phyloP scores from a whole-genome alignment of 2,113 vertebrate genomes.

The Desmodus rotundus region DNA sequence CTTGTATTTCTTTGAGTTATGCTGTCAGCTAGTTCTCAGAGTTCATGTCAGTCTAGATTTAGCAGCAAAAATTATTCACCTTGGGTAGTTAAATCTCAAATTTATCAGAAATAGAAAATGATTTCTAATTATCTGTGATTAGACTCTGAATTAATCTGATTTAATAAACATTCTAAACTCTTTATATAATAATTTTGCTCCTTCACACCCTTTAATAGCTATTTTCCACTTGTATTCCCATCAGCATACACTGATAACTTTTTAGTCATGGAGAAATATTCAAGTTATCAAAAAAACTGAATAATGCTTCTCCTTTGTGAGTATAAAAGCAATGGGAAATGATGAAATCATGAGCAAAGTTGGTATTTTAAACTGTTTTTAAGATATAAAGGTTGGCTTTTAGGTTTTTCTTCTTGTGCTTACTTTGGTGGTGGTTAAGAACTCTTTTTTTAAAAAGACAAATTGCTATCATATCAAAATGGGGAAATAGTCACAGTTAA shows the following conservation, averaged over 20 bases:
- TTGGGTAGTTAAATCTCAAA: neutral
- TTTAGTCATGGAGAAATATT: neutral
- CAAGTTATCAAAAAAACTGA: neutral
- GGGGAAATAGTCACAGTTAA: neutral
- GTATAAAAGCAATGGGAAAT: neutral
- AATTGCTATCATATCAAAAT: neutral
- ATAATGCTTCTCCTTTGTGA: neutral
- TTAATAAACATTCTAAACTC: neutral
- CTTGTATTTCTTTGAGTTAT: neutral
- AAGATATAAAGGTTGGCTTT: slow-evolving; percentile 9
- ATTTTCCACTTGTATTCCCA: neutral
- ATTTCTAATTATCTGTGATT: neutral
- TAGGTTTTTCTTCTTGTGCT: neutral
- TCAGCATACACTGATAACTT: neutral
- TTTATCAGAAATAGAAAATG: neutral
- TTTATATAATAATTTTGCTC: neutral
- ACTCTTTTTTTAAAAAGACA: neutral
- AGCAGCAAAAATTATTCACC: neutral
- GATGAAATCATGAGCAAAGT: neutral
- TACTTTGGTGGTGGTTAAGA: neutral
- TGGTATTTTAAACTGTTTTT: slow-evolving; percentile 1
- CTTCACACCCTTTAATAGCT: neutral
- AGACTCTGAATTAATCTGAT: neutral
- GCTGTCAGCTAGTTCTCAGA: neutral
- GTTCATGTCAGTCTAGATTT: neutral